Conservation (phyloP, 1,140 invertebrate genomes). For the Micrasema longulum region DNA sequence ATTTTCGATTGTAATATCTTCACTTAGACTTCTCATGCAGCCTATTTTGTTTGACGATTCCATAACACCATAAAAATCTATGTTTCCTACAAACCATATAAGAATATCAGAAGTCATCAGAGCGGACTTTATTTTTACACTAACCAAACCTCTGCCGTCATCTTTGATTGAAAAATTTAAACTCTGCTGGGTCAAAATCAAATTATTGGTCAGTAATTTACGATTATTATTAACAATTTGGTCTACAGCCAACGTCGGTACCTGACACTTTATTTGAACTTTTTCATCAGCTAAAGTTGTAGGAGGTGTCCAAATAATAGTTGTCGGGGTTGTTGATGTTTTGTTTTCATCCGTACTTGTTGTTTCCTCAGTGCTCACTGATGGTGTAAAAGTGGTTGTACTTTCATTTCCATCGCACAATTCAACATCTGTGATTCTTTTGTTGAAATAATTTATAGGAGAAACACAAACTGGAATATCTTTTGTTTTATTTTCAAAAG, state of each 20-base stretch:
- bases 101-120: slow-evolving; percentile 13
- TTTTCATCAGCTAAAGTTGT: not conserved
- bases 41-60: slow-evolving; percentile 39
- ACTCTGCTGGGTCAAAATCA: not conserved
- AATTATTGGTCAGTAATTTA: slow-evolving; percentile 4
- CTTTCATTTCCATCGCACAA: slow-evolving; percentile 1
- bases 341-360: not conserved
- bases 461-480: slow-evolving; percentile 25
- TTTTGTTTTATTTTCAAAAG: not conserved
- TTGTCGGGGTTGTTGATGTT: not conserved
- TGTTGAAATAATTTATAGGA: not conserved
- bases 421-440: slow-evolving; percentile 27
- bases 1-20: slow-evolving; percentile 46
- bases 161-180: slow-evolving; percentile 17
- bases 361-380: not conserved
- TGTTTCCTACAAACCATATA: slow-evolving; percentile 37
- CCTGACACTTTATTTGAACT: slow-evolving; percentile 16
- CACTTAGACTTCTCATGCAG: slow-evolving; percentile 53
- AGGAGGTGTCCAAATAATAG: not conserved
- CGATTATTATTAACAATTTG: not conserved
- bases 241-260: not conserved
- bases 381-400: not conserved
- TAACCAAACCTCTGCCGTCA: slow-evolving; percentile 5
- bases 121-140: not conserved
- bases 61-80: not conserved